Percentiles rank a stretch among this genome's conserved stretches.
Conservation (phyloP, 2,113 vertebrate species). For the Redunca redunca region DNA sequence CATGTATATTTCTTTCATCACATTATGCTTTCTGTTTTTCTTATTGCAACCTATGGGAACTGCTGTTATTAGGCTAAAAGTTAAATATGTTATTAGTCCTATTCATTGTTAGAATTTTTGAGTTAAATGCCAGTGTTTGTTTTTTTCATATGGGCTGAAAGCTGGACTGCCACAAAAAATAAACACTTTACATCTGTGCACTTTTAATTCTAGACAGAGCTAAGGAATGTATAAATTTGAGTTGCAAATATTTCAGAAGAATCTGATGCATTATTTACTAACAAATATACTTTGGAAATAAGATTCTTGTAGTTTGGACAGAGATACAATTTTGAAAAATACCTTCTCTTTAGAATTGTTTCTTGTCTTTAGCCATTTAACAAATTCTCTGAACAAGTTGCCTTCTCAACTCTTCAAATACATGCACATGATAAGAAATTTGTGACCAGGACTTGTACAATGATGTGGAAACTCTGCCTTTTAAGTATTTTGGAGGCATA, state of each 20-base stretch:
- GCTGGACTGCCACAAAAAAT: neutral
- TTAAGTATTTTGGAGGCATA: neutral
- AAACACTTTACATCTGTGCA: neutral
- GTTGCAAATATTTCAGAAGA: neutral
- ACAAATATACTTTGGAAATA: neutral
- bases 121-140: neutral
- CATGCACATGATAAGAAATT: neutral
- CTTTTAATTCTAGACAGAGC: neutral
- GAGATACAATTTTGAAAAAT: neutral
- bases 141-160: neutral
- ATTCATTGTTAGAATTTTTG: neutral
- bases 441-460: neutral
- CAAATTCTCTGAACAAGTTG: neutral
- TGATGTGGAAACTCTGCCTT: neutral
- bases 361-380: neutral
- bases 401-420: neutral
- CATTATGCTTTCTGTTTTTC: neutral
- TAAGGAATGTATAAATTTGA: neutral
- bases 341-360: neutral
- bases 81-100: constrained; percentile 23
- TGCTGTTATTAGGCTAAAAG: constrained; percentile 43
- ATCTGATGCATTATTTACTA: neutral
- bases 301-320: neutral
- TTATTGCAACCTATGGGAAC: constrained; percentile 5
- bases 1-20: constrained; percentile 8